Base-by-base conservation (phyloP, 1,140 invertebrate species). In the Zaprionus kolodkinae region DNA sequence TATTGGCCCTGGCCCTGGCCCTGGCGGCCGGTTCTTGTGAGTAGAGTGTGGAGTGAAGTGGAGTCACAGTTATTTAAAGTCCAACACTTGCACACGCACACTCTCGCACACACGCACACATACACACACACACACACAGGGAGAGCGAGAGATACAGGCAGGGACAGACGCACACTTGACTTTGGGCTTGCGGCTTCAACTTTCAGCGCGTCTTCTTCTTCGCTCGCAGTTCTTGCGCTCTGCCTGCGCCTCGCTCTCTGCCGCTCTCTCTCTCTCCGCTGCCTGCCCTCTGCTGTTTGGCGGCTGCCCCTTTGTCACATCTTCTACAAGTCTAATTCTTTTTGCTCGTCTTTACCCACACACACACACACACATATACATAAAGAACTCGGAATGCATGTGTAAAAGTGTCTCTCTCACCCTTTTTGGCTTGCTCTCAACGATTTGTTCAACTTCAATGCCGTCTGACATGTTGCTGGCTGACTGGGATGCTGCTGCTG, bases 381-480 rank as follows among this genome's bases (percentile, higher is more conserved):
- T 21, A 25, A 17, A 50, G 45, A 50, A 17, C 11, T 50, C n/a
- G n/a, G 33, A n/a, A 54, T 54, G 54, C 33, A 55, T 63, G 50
- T 69, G 60, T 69, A 25, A 56, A 69, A 52, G 52, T 74, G 60
- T 52, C 54, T 68, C 91, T 92, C 91, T 92, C 81, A 92, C 91
- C 91, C 85, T 92, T 87, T 78, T 68, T 15, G 91, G 91, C 68
- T 92, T 92, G 81, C 76, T 92, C 86, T 91, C 91, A 52, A 92
- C 83, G 66, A 92, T 90, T 79, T 92, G 91, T 79, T 91, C 91
- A 73, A 92, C 91, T 81, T 92, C 91, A 76, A 91, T 91, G 83
- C 90, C 90, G 90, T 91, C 90, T 83, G 90, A 91, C 90, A 91
- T 91, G 77, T 76, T 88, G 67, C 52, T 56, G 36, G 54, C 36